Evolutionary conservation across 2,797 vertebrate species (phyloP).

Genomic region (Centroberyx gerrardi): DNA sequence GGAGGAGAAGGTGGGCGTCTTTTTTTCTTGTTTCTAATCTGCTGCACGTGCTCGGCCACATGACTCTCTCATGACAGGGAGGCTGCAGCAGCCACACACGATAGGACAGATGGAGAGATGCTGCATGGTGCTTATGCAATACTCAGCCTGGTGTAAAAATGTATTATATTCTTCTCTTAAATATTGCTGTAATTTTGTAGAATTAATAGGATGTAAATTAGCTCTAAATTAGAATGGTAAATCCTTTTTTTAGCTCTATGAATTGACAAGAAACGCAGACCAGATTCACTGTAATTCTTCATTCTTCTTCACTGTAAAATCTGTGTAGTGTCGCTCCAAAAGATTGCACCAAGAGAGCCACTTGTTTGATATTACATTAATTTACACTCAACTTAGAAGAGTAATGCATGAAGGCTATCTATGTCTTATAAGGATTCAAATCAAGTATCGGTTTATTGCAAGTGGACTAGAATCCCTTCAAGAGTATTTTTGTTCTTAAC

Average conservation of each 20-base stretch:
- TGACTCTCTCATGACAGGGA: conserved; percentile 61
- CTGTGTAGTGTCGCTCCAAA: conserved; percentile 1
- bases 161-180: conserved; percentile 3
- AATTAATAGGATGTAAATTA: not conserved
- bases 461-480: not conserved
- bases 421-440: not conserved
- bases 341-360: not conserved
- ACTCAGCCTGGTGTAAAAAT: not conserved
- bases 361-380: not conserved
- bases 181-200: not conserved
- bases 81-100: conserved; percentile 39
- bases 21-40: conserved; percentile 58
- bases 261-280: not conserved
- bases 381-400: not conserved
- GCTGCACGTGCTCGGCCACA: conserved; percentile 73
- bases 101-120: conserved; percentile 19
- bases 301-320: not conserved
- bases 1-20: conserved; percentile 87
- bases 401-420: not conserved
- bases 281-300: not conserved
- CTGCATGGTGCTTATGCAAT: conserved; percentile 50
- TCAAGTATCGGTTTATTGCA: not conserved
- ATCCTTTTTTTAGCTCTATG: not conserved
- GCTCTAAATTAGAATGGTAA: not conserved
- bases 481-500: no score